Percentiles rank a stretch among this genome's conserved stretches.
Conservation (phyloP, 2,888 invertebrate species). For the Odontothrips loti region DNA sequence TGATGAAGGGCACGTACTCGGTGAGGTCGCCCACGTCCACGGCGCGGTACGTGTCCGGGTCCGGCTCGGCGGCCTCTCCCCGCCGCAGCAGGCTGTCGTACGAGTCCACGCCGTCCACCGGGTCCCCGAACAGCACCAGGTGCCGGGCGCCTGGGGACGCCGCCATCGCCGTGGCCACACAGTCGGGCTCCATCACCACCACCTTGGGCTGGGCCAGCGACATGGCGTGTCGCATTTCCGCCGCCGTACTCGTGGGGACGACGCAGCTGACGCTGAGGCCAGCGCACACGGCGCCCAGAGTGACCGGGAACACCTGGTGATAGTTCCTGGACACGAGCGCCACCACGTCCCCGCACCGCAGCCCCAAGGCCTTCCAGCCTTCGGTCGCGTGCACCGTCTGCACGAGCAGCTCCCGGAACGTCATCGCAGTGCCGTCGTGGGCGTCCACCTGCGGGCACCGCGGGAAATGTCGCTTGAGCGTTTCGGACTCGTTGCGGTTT, state of each 20-base stretch:
- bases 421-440: not conserved
- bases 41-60: not conserved
- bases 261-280: not conserved
- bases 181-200: not conserved
- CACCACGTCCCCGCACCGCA: not conserved
- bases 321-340: not conserved
- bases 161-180: not conserved
- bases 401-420: slow-evolving; percentile 4
- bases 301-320: not conserved
- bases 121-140: not conserved
- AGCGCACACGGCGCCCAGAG: not conserved
- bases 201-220: not conserved
- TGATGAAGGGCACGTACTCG: not conserved
- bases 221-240: not conserved
- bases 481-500: too few species aligned
- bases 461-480: too few species aligned
- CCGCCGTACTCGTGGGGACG: not conserved
- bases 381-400: not conserved
- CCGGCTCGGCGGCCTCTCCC: not conserved
- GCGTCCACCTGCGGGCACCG: not conserved
- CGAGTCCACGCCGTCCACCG: not conserved
- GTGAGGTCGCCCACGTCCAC: not conserved
- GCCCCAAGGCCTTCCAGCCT: not conserved
- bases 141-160: not conserved
- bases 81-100: not conserved